phyloP scores from a whole-genome alignment of 2,113 vertebrate species.

The Brachyhypopomus gauderio region DNA sequence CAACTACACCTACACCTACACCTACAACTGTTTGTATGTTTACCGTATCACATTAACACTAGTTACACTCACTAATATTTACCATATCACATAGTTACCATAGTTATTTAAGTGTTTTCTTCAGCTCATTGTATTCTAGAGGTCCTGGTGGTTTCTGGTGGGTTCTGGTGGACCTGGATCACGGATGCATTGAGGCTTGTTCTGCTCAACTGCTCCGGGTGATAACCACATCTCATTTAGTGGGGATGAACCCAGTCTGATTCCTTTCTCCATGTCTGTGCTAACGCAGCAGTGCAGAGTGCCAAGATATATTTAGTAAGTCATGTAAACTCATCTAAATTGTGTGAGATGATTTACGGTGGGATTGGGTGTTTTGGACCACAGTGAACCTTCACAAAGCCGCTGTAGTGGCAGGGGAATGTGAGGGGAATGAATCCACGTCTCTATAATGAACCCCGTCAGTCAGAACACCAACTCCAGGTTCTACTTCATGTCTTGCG shows the following conservation, averaged over 20 bases:
- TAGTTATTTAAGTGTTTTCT: background rate
- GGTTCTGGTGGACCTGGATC: background rate
- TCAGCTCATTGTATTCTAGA: background rate
- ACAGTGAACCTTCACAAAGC: background rate
- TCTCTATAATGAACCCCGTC: conserved; percentile 30
- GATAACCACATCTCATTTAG: no score
- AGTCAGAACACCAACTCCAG: conserved; percentile 17
- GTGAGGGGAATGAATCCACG: conserved; percentile 20
- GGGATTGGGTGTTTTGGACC: background rate
- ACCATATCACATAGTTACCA: no score
- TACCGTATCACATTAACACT: conserved; percentile 2
- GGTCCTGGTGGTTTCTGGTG: no score
- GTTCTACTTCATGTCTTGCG: background rate
- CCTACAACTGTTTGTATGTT: background rate
- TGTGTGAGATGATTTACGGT: background rate
- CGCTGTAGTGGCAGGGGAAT: background rate
- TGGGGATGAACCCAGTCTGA: background rate
- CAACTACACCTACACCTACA: background rate
- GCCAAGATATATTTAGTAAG: background rate
- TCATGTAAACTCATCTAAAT: conserved; percentile 23
- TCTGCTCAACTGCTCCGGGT: no score
- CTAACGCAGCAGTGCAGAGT: no score
- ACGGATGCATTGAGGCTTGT: no score
- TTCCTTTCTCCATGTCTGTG: background rate
- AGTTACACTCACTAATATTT: conserved; percentile 11